Base-by-base conservation (phyloP, 2,888 invertebrate species). In the Plagodis dolabraria region DNA sequence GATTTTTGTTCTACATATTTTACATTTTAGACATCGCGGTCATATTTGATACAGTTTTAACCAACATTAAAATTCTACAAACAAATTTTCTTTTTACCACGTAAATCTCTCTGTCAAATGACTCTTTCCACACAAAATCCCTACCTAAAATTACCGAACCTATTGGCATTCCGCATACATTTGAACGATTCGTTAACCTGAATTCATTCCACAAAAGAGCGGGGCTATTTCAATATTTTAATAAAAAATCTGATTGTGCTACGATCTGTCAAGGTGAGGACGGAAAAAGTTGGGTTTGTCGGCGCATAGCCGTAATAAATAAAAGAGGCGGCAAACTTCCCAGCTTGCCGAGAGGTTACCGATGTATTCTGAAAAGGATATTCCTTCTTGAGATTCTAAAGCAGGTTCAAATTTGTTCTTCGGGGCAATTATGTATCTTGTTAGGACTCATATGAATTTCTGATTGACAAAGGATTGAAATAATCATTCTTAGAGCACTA, bases 301-400 rank as follows among this genome's bases (percentile, higher is more conserved):
- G 73, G 77, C 77, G 79, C 80, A 82, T 79, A 82, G 80, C 74
- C 71, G 79, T 74, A 75, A 85, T 88, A 85, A 87, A 87, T 86
- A 87, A 83, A 77, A 76, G 75, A 74, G 69, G 67, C 71, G 75
- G 80, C 75, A 59, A 85, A 88, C 78, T 87, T 80, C 71, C 75
- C 72, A 65, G 68, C 69, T 69, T 67, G 76, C n/a, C n/a, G n/a
- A 65, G 76, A 77, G 75, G 74, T 73, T 69, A 61, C 54, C 36
- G 65, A 42, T 54, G 59, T 86, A 87, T 87, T 87, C 86, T 77
- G 80, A 36, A 38, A 2, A 38, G 8, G 43, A 4, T 9, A n/a
- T 2, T 8, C 38, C 5, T 42, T 42, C 42, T 36, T 36, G 36
- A 36, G 36, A 36, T 8, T 8, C 36, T 36, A 9, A 36, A 36